Conservation (phyloP, 2,797 vertebrate genomes). For the Anguilla marmorata region DNA sequence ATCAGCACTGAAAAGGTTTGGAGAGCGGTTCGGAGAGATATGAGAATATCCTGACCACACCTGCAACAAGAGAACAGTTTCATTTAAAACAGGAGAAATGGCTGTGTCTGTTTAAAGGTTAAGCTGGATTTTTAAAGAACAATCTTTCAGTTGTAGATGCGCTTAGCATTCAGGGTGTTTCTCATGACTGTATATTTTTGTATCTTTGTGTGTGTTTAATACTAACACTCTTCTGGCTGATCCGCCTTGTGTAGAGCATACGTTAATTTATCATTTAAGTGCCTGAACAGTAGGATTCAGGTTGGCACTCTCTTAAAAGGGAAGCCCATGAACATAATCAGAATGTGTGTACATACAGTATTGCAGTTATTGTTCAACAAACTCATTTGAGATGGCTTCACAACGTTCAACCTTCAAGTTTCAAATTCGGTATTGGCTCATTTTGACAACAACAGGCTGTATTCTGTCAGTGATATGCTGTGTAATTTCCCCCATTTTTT, state of each 20-base stretch:
- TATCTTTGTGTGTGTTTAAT: not conserved
- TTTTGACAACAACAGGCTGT: not conserved
- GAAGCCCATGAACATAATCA: not conserved
- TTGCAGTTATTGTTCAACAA: not conserved
- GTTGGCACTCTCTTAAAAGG: not conserved
- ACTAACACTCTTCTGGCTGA: not conserved
- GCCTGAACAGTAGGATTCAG: not conserved
- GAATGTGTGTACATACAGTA: not conserved
- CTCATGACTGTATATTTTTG: too few species aligned
- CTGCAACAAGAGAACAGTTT: constrained; percentile 11
- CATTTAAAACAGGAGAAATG: not conserved
- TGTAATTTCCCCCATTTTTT: not conserved
- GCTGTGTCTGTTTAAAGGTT: constrained; percentile 1
- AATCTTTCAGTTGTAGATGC: not conserved
- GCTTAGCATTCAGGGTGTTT: not conserved
- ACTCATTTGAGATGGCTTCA: not conserved
- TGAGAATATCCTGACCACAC: constrained; percentile 15
- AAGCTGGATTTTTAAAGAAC: not conserved
- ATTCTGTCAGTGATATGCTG: not conserved
- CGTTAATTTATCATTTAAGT: not conserved
- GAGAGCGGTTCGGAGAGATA: constrained; percentile 4
- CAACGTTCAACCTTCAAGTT: not conserved
- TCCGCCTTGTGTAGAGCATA: not conserved
- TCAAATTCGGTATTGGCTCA: not conserved
- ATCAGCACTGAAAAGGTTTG: constrained; percentile 13